Percentiles rank a stretch among this genome's conserved stretches.
Evolutionary conservation across 2,888 invertebrate species (phyloP).

Genomic region (Chelonus formosanus): DNA sequence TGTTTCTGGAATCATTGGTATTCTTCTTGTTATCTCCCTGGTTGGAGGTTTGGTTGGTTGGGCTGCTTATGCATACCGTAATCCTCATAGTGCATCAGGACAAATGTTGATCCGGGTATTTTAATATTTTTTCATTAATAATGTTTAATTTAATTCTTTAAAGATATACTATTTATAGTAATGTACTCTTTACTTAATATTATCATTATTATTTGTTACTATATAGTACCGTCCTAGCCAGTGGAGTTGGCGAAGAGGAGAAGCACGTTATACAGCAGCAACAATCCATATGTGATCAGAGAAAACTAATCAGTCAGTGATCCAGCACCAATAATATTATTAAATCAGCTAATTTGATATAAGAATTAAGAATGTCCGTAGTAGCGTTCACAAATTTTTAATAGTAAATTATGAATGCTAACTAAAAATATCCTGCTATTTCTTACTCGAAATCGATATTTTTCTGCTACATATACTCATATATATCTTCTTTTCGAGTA

Average conservation of each 20-base stretch:
- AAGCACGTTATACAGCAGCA: conserved; percentile 92
- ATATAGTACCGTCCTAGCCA: conserved; percentile 93
- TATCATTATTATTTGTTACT: conserved; percentile 43
- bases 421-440: no score
- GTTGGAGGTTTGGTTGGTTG: conserved; percentile 78
- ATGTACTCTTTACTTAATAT: no score
- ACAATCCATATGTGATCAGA: conserved; percentile 88
- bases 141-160: no score
- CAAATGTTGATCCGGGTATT: conserved; percentile 94
- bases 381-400: background rate
- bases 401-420: background rate
- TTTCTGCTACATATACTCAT: no score
- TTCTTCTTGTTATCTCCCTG: conserved; percentile 76
- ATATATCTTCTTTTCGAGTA: no score
- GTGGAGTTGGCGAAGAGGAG: conserved; percentile 91
- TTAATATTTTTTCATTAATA: conserved; percentile 29
- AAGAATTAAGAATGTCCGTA: no score
- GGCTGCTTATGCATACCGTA: conserved; percentile 93
- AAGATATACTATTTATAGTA: no score
- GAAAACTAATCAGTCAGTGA: conserved; percentile 28
- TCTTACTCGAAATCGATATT: no score
- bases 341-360: background rate
- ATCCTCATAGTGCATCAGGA: conserved; percentile 95
- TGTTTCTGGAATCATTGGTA: conserved; percentile 72
- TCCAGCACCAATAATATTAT: conserved; percentile 16